These are phyloP conservation scores for Gracilinanus agilis DNA, from an alignment of 2,113 vertebrate genomes.

Conservation along the genomic window DNA sequence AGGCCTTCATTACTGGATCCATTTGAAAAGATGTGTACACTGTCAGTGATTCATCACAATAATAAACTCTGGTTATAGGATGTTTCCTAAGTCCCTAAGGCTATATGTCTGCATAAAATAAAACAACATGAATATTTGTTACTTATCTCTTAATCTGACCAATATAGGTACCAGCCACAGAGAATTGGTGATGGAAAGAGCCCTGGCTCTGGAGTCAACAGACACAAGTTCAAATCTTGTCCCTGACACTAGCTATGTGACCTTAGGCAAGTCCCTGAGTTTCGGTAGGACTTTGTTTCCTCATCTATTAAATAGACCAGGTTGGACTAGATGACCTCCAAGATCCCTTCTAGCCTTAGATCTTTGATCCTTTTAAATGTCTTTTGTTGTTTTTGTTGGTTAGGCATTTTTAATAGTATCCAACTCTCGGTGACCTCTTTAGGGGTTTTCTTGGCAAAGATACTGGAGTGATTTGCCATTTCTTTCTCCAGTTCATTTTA, in stretches of 20 bases:
- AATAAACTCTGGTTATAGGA: conserved; percentile 46
- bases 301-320: not conserved
- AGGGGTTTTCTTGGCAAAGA: too few relatives aligned
- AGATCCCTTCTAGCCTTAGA: conserved; percentile 13
- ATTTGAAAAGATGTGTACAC: not conserved
- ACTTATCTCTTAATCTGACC: conserved; percentile 45
- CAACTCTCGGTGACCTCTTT: too few relatives aligned
- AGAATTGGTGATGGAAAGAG: not conserved
- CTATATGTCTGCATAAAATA: conserved; percentile 52
- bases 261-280: not conserved
- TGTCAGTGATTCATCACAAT: conserved; percentile 27
- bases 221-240: not conserved
- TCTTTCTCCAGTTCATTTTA: too few relatives aligned
- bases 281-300: not conserved
- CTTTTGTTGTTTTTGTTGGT: not conserved
- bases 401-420: not conserved
- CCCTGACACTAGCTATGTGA: not conserved
- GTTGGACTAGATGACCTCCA: not conserved
- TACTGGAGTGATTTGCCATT: too few relatives aligned
- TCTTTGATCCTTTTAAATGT: not conserved
- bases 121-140: conserved; percentile 5
- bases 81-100: conserved; percentile 57
- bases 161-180: not conserved
- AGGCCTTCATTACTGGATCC: conserved; percentile 30
- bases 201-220: not conserved